Evolutionary conservation across 2,797 vertebrate species (phyloP), one percentile per base, ranked within the genome.

Genomic region (Lithobates pipiens): DNA sequence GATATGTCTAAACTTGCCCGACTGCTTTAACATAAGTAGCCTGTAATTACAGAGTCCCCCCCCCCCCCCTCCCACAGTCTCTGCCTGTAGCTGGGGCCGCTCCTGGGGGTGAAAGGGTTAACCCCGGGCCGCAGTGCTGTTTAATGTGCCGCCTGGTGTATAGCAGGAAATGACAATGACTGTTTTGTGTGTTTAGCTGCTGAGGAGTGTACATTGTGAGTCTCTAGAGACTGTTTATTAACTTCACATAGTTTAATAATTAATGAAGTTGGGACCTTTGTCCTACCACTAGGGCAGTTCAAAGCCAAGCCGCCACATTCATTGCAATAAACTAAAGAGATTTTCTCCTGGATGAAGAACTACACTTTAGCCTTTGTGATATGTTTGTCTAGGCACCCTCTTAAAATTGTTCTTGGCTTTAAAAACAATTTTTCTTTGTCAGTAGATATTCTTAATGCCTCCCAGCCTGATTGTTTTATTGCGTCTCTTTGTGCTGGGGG

Each of bases 221-320:
- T 61, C 82, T 76, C 46, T 54, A 18, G 36, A 44, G 71, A 74
- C 63, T 83, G 81, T 65, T 76, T 80, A 85, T 81, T 87, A 87
- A 80, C 81, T 61, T 83, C 54, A 80, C 80, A 57, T 68, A 71
- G 81, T 72, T 83, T 87, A 87, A 83, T 87, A 29, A 83, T 87
- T 87, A 80, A 84, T 79, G 29, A 34, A 50, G 16, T 27, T 32
- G 34, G 36, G 81, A 78, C 63, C 69, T 83, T 80, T 83, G 81
- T 46, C 44, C 70, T 72, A 67, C 39, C 32, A 9, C 39, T 79
- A 27, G 61, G 65, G n/a, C 36, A 34, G 34, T 68, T 78, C 77
- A 68, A 78, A 78, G 77, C 36, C 39, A 68, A 39, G 39, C 36
- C n/a, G 25, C 61, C 61, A 5, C 65, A 67, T 67, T 27, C 25